Percentiles rank a stretch among this genome's conserved stretches.
Conservation (phyloP, 2,888 invertebrate species). For the Drosophila birchii region DNA sequence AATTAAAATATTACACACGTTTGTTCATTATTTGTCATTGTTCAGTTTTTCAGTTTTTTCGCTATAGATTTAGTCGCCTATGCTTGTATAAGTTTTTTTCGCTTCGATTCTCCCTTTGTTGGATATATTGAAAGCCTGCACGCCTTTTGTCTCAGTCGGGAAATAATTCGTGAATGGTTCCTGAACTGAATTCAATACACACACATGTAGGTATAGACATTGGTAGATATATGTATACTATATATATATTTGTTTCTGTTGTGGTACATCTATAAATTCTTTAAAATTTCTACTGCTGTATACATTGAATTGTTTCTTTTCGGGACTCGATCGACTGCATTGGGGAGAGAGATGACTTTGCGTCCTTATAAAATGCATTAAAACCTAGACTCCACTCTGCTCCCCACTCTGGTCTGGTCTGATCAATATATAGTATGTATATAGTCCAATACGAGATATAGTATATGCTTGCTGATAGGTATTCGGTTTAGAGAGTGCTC, state of each 20-base stretch:
- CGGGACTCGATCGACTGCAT: slow-evolving; percentile 21
- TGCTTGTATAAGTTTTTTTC: slow-evolving; percentile 37
- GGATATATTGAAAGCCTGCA: slow-evolving; percentile 25
- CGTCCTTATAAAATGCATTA: slow-evolving; percentile 70
- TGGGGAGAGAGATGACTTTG: slow-evolving; percentile 21
- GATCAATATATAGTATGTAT: slow-evolving; percentile 30
- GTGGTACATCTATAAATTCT: slow-evolving; percentile 76
- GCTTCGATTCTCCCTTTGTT: slow-evolving; percentile 29
- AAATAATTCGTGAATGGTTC: slow-evolving; percentile 21
- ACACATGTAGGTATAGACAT: slow-evolving; percentile 31
- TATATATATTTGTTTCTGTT: slow-evolving; percentile 46
- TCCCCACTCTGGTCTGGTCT: slow-evolving; percentile 16
- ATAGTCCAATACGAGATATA: slow-evolving; percentile 47
- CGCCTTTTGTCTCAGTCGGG: slow-evolving; percentile 41
- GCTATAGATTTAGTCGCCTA: slow-evolving; percentile 65
- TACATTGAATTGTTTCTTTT: slow-evolving; percentile 60
- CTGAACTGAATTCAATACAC: slow-evolving; percentile 26
- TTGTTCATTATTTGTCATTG: slow-evolving; percentile 74
- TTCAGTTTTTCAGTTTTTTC: slow-evolving; percentile 63
- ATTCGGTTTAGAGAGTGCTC: slow-evolving; percentile 45
- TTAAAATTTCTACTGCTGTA: slow-evolving; percentile 73
- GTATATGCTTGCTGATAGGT: slow-evolving; percentile 47
- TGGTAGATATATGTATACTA: slow-evolving; percentile 33
- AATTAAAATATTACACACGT: slow-evolving; percentile 64
- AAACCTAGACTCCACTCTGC: slow-evolving; percentile 55